Percentiles rank a stretch among this genome's conserved stretches.
phyloP scores from a whole-genome alignment of 2,888 invertebrate genomes.

The Mechanitis messenoides region DNA sequence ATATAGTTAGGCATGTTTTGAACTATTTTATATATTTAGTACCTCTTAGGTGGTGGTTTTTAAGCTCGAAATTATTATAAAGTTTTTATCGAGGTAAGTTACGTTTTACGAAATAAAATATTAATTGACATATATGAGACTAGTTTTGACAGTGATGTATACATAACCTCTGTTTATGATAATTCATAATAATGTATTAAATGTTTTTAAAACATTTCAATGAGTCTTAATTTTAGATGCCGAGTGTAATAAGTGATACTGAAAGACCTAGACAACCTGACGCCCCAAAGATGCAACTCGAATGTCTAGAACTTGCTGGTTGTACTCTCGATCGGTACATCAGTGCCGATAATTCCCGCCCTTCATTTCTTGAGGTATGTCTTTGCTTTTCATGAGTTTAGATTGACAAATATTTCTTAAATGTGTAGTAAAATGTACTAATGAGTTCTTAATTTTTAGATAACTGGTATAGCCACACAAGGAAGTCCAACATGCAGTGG shows the following conservation, averaged over 20 bases:
- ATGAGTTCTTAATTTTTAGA: slow-evolving; percentile 45
- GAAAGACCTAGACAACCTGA: slow-evolving; percentile 50
- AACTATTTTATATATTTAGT: too few relatives aligned
- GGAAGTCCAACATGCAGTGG: slow-evolving; percentile 92
- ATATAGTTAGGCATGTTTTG: too few relatives aligned
- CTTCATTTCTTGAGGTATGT: slow-evolving; percentile 79
- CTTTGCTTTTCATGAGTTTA: slow-evolving; percentile 4
- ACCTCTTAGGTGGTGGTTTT: too few relatives aligned
- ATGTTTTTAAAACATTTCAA: slow-evolving; percentile 31
- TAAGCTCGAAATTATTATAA: too few relatives aligned
- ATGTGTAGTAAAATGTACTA: background rate
- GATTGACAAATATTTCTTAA: background rate
- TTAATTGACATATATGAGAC: slow-evolving; percentile 3
- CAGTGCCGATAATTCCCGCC: slow-evolving; percentile 81
- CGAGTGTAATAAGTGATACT: slow-evolving; percentile 54
- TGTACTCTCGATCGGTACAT: slow-evolving; percentile 87
- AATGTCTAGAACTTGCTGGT: slow-evolving; percentile 86
- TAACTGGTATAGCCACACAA: slow-evolving; percentile 80
- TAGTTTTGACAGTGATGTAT: slow-evolving; percentile 24
- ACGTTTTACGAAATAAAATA: background rate
- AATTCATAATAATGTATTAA: slow-evolving; percentile 28
- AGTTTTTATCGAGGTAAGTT: too few relatives aligned
- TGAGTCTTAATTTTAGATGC: slow-evolving; percentile 58
- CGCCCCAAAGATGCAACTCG: slow-evolving; percentile 72
- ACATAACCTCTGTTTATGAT: slow-evolving; percentile 25